A percentile compares a stretch with the other conserved stretches of the same genome.
These are phyloP conservation scores for Platycheirus rosarum DNA, from an alignment of 2,888 invertebrate genomes.

Conservation along the genomic window DNA sequence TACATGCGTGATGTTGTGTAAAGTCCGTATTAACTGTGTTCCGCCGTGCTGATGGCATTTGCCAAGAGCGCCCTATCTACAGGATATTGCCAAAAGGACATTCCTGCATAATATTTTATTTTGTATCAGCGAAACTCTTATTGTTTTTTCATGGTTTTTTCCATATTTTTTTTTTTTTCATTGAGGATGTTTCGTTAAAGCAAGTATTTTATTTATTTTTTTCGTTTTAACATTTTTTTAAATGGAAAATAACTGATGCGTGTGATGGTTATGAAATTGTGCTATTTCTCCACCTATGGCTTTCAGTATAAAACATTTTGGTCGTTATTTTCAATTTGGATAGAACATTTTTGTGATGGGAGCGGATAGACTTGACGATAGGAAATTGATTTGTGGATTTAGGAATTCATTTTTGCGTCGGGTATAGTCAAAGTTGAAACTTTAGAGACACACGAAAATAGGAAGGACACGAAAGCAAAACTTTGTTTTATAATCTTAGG, in stretches of 20 bases:
- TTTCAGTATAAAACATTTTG: not conserved
- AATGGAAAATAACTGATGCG: not conserved
- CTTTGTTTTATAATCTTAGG: too few relatives aligned
- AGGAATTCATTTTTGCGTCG: too few relatives aligned
- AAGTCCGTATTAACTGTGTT: slow-evolving; percentile 48
- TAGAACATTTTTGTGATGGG: too few relatives aligned
- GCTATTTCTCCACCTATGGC: not conserved
- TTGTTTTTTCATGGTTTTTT: slow-evolving; percentile 29
- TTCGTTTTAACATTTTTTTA: not conserved
- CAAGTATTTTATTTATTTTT: not conserved
- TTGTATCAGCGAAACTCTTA: slow-evolving; percentile 64
- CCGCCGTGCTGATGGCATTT: slow-evolving; percentile 22
- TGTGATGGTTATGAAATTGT: not conserved
- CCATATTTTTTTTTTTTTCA: too few relatives aligned
- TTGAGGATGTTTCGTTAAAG: not conserved
- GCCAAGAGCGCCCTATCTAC: slow-evolving; percentile 32
- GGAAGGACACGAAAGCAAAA: too few relatives aligned
- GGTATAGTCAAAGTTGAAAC: too few relatives aligned
- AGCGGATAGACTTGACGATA: too few relatives aligned
- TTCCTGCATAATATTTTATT: slow-evolving; percentile 54
- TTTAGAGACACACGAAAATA: too few relatives aligned
- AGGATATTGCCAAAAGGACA: slow-evolving; percentile 58
- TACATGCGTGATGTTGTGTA: slow-evolving; percentile 41
- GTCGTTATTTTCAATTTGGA: slow-evolving; percentile 9
- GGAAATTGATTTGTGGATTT: too few relatives aligned